Percentiles rank a stretch among this genome's conserved stretches.
phyloP scores from a whole-genome alignment of 1,140 invertebrate genomes.

The Aphelenchoides fujianensis region DNA sequence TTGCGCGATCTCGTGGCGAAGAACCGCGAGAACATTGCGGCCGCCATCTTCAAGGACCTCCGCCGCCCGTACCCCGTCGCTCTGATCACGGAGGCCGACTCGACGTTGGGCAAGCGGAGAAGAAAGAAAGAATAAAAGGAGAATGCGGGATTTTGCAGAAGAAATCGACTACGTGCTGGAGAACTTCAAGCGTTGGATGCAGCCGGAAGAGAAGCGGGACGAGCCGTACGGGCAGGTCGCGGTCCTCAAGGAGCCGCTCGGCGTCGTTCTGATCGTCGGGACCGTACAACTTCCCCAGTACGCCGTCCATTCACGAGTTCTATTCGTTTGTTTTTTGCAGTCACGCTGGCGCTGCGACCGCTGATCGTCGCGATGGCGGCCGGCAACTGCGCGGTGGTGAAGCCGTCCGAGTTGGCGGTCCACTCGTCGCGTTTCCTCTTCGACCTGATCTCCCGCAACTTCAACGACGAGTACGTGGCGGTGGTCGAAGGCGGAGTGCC shows the following conservation, averaged over 20 bases:
- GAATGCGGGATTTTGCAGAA: no score
- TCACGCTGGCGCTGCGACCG: constrained; percentile 66
- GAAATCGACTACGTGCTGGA: constrained; percentile 49
- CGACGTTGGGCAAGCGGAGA: no score
- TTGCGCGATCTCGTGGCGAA: background rate
- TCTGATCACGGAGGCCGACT: constrained; percentile 31
- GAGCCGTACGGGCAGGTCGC: constrained; percentile 63
- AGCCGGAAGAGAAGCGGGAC: constrained; percentile 28
- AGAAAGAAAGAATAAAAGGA: no score
- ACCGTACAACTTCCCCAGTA: constrained; percentile 89
- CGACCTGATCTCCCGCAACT: constrained; percentile 79
- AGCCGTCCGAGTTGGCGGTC: constrained; percentile 85
- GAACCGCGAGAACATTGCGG: constrained; percentile 1
- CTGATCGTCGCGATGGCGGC: constrained; percentile 82
- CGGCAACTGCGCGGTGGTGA: constrained; percentile 83
- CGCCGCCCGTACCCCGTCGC: background rate
- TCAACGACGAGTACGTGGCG: constrained; percentile 71
- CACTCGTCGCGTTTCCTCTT: constrained; percentile 73
- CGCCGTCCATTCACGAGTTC: background rate
- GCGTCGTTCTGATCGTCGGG: constrained; percentile 76
- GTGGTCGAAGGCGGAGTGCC: constrained; percentile 74
- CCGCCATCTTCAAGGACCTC: constrained; percentile 15
- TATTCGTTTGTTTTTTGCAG: constrained; percentile 79
- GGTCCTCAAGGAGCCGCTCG: constrained; percentile 71
- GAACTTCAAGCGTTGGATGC: constrained; percentile 43